These are phyloP conservation scores for Eupithecia pulchellata DNA, from an alignment of 2,888 invertebrate species.

Conservation along the genomic window DNA sequence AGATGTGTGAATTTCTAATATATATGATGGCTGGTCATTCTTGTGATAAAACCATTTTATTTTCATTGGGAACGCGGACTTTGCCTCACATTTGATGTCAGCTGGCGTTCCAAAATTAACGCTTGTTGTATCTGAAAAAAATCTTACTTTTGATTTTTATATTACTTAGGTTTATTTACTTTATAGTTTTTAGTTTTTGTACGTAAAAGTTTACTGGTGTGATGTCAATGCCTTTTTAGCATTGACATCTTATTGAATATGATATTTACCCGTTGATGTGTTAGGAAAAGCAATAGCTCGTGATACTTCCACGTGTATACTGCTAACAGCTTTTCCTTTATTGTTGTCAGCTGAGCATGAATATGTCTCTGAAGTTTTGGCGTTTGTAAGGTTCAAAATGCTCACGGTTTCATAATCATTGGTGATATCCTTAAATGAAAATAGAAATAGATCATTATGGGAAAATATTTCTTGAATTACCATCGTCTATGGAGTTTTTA, in stretches of 20 bases:
- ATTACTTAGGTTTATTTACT: neutral
- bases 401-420: conserved; percentile 7
- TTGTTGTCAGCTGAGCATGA: conserved; percentile 27
- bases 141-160: neutral
- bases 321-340: conserved; percentile 13
- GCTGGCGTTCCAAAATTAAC: conserved; percentile 12
- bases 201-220: neutral
- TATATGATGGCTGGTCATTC: neutral
- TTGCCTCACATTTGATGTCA: conserved; percentile 13
- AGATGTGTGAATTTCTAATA: conserved; percentile 17
- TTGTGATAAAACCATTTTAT: conserved; percentile 33
- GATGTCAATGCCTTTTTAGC: neutral
- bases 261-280: conserved; percentile 14
- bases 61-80: conserved; percentile 10
- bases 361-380: conserved; percentile 16
- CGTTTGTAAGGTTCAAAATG: conserved; percentile 14
- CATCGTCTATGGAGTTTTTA: neutral
- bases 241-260: too few species aligned
- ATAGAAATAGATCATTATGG: neutral
- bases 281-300: conserved; percentile 26
- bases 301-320: conserved; percentile 18
- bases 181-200: neutral
- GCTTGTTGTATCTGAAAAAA: conserved; percentile 20
- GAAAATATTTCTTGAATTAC: conserved; percentile 10
- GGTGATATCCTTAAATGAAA: neutral